These are phyloP conservation scores for Callaeas wilsoni DNA, from an alignment of 2,113 vertebrate species.

Conservation along the genomic window DNA sequence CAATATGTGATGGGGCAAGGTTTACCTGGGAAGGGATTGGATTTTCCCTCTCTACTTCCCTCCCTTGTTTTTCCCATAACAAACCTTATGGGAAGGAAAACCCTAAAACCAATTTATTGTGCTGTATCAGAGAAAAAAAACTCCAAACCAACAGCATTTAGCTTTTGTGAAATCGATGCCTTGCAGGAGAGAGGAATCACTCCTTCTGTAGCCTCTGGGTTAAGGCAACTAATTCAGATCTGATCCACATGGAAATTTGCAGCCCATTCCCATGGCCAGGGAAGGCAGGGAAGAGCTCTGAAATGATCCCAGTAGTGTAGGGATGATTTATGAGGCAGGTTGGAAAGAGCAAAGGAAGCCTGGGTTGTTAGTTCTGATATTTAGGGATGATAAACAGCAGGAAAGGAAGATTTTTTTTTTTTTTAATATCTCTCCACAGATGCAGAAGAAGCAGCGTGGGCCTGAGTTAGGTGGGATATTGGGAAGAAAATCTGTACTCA, in stretches of 20 bases:
- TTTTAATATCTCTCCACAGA: not conserved
- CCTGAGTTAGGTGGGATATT: not conserved
- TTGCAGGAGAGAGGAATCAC: not conserved
- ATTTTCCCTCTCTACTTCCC: not conserved
- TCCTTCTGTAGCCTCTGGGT: not conserved
- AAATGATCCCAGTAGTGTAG: not conserved
- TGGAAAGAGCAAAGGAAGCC: constrained; percentile 18
- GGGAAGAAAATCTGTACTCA: not conserved
- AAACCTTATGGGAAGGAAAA: not conserved
- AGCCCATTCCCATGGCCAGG: not conserved
- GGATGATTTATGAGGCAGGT: not conserved
- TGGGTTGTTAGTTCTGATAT: constrained; percentile 17
- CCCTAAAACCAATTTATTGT: not conserved
- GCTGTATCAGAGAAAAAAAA: not conserved
- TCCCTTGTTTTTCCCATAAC: not conserved
- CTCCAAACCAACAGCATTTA: not conserved
- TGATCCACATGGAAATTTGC: not conserved
- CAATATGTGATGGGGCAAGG: fast-evolving
- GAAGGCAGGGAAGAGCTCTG: not conserved
- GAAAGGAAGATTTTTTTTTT: not conserved
- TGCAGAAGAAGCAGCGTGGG: not conserved
- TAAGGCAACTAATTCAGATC: not conserved
- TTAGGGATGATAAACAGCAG: constrained; percentile 29
- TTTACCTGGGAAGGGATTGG: not conserved
- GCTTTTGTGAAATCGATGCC: not conserved